Evolutionary conservation across 1,140 invertebrate genomes (phyloP).

Genomic region (Drosophila aff.): DNA sequence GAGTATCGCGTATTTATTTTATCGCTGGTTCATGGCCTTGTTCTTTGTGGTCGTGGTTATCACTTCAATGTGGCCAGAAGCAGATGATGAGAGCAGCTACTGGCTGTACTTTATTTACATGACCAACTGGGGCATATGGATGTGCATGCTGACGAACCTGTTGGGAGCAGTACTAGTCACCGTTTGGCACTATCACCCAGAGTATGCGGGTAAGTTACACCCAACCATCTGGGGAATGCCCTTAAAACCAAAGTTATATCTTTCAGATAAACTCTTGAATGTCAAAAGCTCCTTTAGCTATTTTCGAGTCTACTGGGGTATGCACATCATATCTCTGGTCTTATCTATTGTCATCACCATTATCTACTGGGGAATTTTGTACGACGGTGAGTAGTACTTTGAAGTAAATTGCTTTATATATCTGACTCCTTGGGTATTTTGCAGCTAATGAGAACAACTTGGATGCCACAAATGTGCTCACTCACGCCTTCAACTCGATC

Average conservation of each 20-base stretch:
- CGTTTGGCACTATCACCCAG: constrained; percentile 80
- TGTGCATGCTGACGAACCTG: constrained; percentile 86
- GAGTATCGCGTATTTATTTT: constrained; percentile 86
- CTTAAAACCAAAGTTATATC: neutral
- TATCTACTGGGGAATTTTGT: constrained; percentile 88
- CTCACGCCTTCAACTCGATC: constrained; percentile 90
- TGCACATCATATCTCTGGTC: constrained; percentile 86
- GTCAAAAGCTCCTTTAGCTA: constrained; percentile 72
- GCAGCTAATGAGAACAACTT: constrained; percentile 67
- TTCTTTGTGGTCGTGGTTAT: constrained; percentile 86
- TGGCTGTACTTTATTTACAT: constrained; percentile 88
- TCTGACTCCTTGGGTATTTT: neutral
- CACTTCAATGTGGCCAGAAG: constrained; percentile 85
- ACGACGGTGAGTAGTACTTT: constrained; percentile 85
- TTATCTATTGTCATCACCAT: constrained; percentile 87
- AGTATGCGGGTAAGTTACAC: constrained; percentile 72
- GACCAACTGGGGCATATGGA: constrained; percentile 90
- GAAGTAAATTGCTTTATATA: neutral
- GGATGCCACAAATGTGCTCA: constrained; percentile 88
- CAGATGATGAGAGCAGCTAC: constrained; percentile 76
- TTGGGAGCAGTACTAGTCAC: constrained; percentile 76
- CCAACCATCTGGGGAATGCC: neutral
- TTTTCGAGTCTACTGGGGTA: constrained; percentile 87
- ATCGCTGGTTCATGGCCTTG: constrained; percentile 87
- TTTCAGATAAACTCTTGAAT: constrained; percentile 72